These are phyloP conservation scores for Chionodraco myersi DNA, from an alignment of 2,113 vertebrate genomes.

Conservation along the genomic window DNA sequence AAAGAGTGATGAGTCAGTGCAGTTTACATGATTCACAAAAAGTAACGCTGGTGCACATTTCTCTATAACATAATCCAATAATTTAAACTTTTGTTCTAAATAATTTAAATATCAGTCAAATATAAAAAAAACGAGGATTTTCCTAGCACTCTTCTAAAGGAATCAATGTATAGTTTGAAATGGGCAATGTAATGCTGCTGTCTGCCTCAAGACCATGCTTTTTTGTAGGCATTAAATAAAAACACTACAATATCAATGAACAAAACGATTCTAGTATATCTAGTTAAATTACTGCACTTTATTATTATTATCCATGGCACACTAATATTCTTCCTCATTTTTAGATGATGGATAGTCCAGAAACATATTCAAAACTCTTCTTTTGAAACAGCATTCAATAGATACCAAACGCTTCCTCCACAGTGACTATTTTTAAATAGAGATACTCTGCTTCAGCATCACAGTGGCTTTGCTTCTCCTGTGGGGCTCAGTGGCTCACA, in stretches of 20 bases:
- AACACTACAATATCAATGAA: background rate
- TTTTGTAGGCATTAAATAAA: background rate
- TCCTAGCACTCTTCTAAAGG: too few relatives aligned
- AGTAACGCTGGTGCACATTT: background rate
- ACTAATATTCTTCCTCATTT: background rate
- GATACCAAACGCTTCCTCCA: background rate
- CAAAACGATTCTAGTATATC: background rate
- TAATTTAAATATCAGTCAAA: background rate
- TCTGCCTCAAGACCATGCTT: background rate
- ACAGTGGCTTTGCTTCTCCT: constrained; percentile 47
- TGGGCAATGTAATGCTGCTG: background rate
- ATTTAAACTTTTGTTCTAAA: background rate
- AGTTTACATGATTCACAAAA: constrained; percentile 2
- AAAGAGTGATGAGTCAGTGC: background rate
- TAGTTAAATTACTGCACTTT: background rate
- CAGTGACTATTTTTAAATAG: constrained; percentile 44
- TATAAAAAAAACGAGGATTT: background rate
- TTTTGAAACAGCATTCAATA: background rate
- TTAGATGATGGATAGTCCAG: background rate
- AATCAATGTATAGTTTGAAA: background rate
- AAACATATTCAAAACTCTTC: background rate
- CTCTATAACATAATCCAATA: too few relatives aligned
- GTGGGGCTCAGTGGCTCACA: constrained; percentile 46
- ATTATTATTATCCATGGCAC: background rate
- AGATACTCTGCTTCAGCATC: constrained; percentile 32